Evolutionary conservation across 2,113 vertebrate species (phyloP).

Genomic region (Thamnophis sirtalis): DNA sequence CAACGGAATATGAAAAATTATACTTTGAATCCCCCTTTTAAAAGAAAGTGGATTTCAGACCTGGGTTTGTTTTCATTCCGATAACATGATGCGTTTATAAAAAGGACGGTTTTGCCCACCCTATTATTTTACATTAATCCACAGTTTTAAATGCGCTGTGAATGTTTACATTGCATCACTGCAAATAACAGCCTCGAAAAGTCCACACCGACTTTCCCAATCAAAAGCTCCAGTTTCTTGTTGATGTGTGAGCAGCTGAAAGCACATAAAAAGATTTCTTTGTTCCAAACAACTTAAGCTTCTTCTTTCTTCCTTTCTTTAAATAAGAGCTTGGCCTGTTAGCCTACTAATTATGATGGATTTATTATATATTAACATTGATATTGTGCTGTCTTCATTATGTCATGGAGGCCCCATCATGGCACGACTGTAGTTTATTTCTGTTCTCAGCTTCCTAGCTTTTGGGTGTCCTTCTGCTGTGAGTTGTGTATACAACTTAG

Average conservation of each 20-base stretch:
- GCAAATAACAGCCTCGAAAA: conserved; percentile 64
- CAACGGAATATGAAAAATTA: neutral
- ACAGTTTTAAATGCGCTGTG: conserved; percentile 38
- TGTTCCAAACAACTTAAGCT: conserved; percentile 69
- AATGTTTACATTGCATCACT: conserved; percentile 17
- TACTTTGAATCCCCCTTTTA: neutral
- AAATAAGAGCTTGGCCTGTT: conserved; percentile 59
- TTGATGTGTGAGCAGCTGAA: conserved; percentile 66
- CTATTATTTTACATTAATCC: conserved; percentile 30
- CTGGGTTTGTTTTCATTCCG: conserved; percentile 35
- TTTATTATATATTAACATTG: conserved; percentile 70
- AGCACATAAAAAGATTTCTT: conserved; percentile 64
- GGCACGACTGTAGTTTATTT: conserved; percentile 54
- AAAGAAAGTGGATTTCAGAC: conserved; percentile 31
- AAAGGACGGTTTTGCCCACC: neutral
- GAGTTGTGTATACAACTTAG: neutral
- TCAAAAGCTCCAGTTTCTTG: conserved; percentile 70
- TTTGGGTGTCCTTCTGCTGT: neutral
- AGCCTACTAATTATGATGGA: conserved; percentile 67
- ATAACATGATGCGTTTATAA: neutral
- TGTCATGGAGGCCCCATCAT: conserved; percentile 54
- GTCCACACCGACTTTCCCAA: conserved; percentile 64
- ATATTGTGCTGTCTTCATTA: conserved; percentile 63
- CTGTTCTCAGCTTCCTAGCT: conserved; percentile 53
- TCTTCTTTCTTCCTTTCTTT: conserved; percentile 60